A percentile compares a stretch with the other conserved stretches of the same genome.
Conservation (phyloP, 2,888 invertebrate genomes). For the Lingula anatina region DNA sequence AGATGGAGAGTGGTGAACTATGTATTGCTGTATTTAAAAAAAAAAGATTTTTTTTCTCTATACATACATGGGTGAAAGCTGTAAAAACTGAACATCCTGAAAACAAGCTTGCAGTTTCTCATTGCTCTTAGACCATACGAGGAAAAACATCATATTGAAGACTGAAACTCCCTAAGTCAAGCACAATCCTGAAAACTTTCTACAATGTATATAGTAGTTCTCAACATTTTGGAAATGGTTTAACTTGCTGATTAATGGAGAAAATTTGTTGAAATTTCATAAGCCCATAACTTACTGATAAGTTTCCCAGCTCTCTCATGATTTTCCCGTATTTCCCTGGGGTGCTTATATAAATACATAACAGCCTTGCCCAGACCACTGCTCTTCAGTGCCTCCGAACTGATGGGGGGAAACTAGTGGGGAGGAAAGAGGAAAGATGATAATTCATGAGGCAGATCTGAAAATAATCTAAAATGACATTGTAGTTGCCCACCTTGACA, state of each 20-base stretch:
- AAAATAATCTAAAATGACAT: too few relatives aligned
- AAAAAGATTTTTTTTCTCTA: too few relatives aligned
- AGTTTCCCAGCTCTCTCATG: slow-evolving; percentile 83
- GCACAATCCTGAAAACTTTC: background rate
- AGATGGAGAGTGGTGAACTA: too few relatives aligned
- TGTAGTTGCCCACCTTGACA: too few relatives aligned
- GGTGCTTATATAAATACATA: slow-evolving; percentile 99
- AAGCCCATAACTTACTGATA: slow-evolving; percentile 62
- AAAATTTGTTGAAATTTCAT: background rate
- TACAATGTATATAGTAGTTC: background rate
- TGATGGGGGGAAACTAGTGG: slow-evolving; percentile 80
- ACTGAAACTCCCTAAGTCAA: too few relatives aligned
- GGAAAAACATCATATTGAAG: too few relatives aligned
- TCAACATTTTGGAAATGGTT: background rate
- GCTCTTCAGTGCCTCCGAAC: slow-evolving; percentile 84
- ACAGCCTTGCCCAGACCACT: slow-evolving; percentile 98
- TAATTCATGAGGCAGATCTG: too few relatives aligned
- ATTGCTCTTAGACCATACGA: too few relatives aligned
- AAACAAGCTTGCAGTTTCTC: too few relatives aligned
- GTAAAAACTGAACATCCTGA: too few relatives aligned
- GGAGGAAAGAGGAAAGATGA: background rate
- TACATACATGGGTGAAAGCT: too few relatives aligned
- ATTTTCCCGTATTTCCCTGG: slow-evolving; percentile 90
- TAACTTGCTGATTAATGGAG: background rate
- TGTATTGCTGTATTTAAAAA: too few relatives aligned